Evolutionary conservation across 1,140 invertebrate genomes (phyloP).

Genomic region (Scylla paramamosain): DNA sequence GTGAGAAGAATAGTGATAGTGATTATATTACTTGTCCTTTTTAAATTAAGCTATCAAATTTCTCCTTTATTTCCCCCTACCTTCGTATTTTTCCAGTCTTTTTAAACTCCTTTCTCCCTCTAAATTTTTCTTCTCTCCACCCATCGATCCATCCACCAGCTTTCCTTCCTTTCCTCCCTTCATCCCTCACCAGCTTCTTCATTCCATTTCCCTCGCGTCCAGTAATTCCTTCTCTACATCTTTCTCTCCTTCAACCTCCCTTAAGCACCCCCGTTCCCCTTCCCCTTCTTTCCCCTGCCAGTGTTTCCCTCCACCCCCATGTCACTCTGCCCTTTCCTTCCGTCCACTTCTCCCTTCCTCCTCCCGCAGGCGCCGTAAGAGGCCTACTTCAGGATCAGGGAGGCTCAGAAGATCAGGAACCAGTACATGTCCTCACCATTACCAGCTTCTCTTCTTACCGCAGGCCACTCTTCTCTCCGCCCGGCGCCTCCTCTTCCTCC

Average conservation of each 20-base stretch:
- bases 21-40: background rate
- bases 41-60: too few species aligned
- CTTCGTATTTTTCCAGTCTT: background rate
- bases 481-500: background rate
- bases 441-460: background rate
- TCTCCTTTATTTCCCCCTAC: background rate
- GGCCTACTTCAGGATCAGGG: slow-evolving; percentile 3
- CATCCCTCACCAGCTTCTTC: background rate
- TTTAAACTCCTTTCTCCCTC: background rate
- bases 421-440: slow-evolving; percentile 25
- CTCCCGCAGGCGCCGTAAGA: background rate
- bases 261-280: background rate
- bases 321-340: background rate
- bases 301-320: background rate
- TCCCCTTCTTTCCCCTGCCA: background rate
- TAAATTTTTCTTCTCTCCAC: too few species aligned
- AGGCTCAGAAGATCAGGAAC: slow-evolving; percentile 14
- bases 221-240: background rate
- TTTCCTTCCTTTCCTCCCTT: background rate
- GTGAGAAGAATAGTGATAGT: background rate
- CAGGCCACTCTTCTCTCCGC: background rate
- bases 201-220: background rate
- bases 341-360: background rate
- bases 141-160: background rate
- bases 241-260: background rate